Evolutionary conservation across 2,888 invertebrate genomes (phyloP), one percentile per base, ranked within the genome.

Genomic region (Synergus itoensis): DNA sequence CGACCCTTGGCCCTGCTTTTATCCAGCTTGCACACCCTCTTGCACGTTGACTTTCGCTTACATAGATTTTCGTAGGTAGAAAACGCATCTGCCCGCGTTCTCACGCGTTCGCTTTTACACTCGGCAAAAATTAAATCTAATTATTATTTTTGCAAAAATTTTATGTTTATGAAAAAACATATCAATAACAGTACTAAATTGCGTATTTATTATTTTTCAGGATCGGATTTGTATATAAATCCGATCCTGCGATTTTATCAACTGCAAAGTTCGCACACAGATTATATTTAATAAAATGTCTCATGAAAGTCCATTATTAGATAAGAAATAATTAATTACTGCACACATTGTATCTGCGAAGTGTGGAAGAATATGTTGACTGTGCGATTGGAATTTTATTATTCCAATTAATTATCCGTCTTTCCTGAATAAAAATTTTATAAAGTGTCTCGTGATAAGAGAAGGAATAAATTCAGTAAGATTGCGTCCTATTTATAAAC

Each of bases 71-170:
- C 82, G 81, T 77, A 83, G 83, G 77, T 79, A 77, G 73, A 79
- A 73, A 80, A 82, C 83, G 86, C 87, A 87, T 87, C 87, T 87
- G 87, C 84, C 82, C 83, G 83, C 80, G 75, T 87, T 87, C 87
- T 87, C 87, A 87, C 87, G 87, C 84, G 82, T 75, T 84, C 53
- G 81, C 83, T 82, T 85, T 84, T 77, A 81, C 82, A 80, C 81
- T 80, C 79, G 84, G 79, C 53, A 36, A 8, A 73, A 69, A 28
- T 45, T 0, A 53, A 53, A 73, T 73, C 73, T 53, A 48, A 28
- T 73, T 73, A 73, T 9, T 16, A 48, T 28, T 73, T 73, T 45
- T 73, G 73, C 73, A 53, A 73, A 48, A 73, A 21, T 28, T 16
- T 0, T n/a, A 73, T 21, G 16, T 14, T 69, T 45, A 21, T 18